Evolutionary conservation across 2,797 vertebrate species (phyloP), one percentile per base, ranked within the genome.

Genomic region (Oceanodroma leucorhoa): DNA sequence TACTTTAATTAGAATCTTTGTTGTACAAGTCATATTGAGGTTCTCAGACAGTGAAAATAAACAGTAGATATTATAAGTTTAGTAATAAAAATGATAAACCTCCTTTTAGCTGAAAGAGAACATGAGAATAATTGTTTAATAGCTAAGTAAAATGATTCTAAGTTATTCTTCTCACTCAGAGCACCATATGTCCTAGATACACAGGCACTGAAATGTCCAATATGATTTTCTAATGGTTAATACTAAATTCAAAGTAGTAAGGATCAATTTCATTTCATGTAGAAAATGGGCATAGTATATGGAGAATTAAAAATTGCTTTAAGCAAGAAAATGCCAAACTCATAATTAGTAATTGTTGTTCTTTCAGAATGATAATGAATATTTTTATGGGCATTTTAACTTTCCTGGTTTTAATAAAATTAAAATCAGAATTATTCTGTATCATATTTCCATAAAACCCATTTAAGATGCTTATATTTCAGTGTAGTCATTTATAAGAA

Each of bases 111-210:
- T 90, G 61, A 62, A 89, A 70, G 19, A 62, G 26, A 90, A 80
- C 66, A 67, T 53, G 48, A 23, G 71, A 82, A n/a, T 95, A 91
- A 94, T 94, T 94, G 64, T 88, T 92, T 94, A 96, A 90, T 93
- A 87, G 83, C 77, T 79, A 55, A 73, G 78, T 91, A 71, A 94
- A 93, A 94, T 92, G 18, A 81, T 90, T 95, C 78, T 46, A 70
- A 70, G 80, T 90, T 83, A 80, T 71, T 94, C 95, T 96, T 89
- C 77, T 93, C 61, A 79, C 48, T 79, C 61, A 82, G 67, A 17
- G 45, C 19, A 65, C 43, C 14, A 34, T 86, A 64, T 65, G 41
- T 89, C 61, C 55, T 90, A 77, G 54, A 94, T 75, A 90, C 40
- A 83, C 19, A 82, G 51, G 36, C 76, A 72, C 55, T 87, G 79